Percentiles rank a stretch among this genome's conserved stretches.
phyloP scores from a whole-genome alignment of 2,888 invertebrate species.

The Amaurobius ferox region DNA sequence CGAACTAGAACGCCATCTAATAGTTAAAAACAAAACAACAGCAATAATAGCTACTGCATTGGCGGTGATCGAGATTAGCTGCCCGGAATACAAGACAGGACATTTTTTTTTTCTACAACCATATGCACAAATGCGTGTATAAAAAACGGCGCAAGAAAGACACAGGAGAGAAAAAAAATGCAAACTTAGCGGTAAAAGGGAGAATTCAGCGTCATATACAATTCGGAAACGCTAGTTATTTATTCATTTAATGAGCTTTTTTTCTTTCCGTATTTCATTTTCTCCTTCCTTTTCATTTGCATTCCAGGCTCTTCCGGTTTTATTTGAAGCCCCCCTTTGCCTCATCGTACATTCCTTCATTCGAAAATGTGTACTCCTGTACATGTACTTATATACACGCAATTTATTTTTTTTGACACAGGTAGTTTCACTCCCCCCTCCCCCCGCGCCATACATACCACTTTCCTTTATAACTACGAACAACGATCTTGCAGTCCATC shows the following conservation, averaged over 20 bases:
- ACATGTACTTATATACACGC: background rate
- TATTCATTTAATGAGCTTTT: conserved; percentile 70
- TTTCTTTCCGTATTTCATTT: conserved; percentile 64
- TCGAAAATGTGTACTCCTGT: background rate
- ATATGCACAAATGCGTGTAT: background rate
- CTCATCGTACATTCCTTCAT: conserved; percentile 8
- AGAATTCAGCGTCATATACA: conserved; percentile 37
- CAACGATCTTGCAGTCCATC: conserved; percentile 38
- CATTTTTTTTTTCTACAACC: conserved; percentile 6
- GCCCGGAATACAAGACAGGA: background rate
- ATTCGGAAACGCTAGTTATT: conserved; percentile 70
- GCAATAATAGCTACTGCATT: conserved; percentile 25
- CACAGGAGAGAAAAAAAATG: conserved; percentile 32
- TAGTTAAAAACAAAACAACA: conserved; percentile 29
- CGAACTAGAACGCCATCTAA: background rate
- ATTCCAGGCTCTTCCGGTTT: conserved; percentile 64
- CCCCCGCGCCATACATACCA: background rate
- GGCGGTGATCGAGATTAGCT: conserved; percentile 28
- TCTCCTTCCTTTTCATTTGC: conserved; percentile 65
- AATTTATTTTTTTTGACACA: conserved; percentile 4
- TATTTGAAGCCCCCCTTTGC: conserved; percentile 36
- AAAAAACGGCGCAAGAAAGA: conserved; percentile 18
- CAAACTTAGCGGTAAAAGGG: conserved; percentile 55
- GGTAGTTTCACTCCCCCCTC: background rate
- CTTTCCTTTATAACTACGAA: conserved; percentile 4